These are phyloP conservation scores for Drosophila planitibia DNA, from an alignment of 2,888 invertebrate species.

Conservation along the genomic window DNA sequence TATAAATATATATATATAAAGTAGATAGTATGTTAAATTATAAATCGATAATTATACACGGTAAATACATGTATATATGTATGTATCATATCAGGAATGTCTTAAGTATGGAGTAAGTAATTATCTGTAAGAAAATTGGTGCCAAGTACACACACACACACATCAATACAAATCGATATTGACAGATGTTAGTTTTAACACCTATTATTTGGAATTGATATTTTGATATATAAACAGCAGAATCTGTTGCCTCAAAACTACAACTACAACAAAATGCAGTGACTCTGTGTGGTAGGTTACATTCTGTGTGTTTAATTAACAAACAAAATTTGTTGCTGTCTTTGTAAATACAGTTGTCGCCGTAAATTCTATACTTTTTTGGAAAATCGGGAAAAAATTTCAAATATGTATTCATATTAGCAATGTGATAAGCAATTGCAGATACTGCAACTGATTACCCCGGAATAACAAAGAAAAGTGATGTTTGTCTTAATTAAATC, in stretches of 20 bases:
- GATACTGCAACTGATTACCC: constrained; percentile 48
- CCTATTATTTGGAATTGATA: constrained; percentile 21
- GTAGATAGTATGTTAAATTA: constrained; percentile 13
- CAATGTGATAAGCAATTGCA: no score
- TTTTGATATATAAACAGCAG: constrained; percentile 14
- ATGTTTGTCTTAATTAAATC: constrained; percentile 36
- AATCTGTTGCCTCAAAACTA: constrained; percentile 29
- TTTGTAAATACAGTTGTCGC: no score
- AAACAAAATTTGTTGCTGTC: constrained; percentile 22
- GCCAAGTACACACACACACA: constrained; percentile 57
- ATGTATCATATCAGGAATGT: constrained; percentile 7
- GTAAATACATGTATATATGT: constrained; percentile 10
- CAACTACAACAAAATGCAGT: constrained; percentile 40
- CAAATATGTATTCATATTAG: constrained; percentile 45
- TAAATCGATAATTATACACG: constrained; percentile 25
- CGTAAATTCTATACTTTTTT: constrained; percentile 26
- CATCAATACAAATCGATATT: constrained; percentile 44
- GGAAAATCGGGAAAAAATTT: constrained; percentile 52
- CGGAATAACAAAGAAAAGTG: constrained; percentile 51
- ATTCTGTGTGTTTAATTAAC: background rate
- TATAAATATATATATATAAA: background rate
- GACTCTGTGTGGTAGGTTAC: constrained; percentile 2
- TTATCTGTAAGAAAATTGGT: constrained; percentile 25
- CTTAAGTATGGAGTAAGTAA: constrained; percentile 8
- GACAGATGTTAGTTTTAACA: constrained; percentile 22